Percentiles rank a stretch among this genome's conserved stretches.
Evolutionary conservation across 2,797 vertebrate genomes (phyloP).

Genomic region (Lacerta bilineata): DNA sequence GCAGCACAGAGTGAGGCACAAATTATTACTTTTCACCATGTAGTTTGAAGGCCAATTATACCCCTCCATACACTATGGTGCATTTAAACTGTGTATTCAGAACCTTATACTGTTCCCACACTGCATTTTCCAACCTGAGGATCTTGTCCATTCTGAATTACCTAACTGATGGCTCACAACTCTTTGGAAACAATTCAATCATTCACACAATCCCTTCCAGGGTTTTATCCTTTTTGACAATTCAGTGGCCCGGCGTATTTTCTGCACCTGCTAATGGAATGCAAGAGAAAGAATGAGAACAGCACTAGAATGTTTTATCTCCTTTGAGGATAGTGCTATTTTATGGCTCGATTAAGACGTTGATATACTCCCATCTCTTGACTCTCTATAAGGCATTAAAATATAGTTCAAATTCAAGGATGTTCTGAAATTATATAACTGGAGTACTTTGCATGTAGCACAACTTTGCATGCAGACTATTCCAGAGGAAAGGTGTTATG

Average conservation of each 20-base stretch:
- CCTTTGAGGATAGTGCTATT: too few relatives aligned
- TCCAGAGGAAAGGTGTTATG: background rate
- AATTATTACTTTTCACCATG: background rate
- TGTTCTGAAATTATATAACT: too few relatives aligned
- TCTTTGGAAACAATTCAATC: background rate
- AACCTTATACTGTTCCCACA: background rate
- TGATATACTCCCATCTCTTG: too few relatives aligned
- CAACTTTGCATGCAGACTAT: too few relatives aligned
- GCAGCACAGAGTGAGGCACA: background rate
- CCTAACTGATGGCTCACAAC: background rate
- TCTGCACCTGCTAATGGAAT: too few relatives aligned
- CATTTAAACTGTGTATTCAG: background rate
- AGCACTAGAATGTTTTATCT: too few relatives aligned
- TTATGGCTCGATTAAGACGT: too few relatives aligned
- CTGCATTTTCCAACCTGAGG: background rate
- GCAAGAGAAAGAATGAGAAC: too few relatives aligned
- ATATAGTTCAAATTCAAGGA: too few relatives aligned
- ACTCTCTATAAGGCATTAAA: too few relatives aligned
- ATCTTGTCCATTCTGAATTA: background rate
- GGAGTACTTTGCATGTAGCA: too few relatives aligned
- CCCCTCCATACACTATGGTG: background rate
- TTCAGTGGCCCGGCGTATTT: too few relatives aligned
- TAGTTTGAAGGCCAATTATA: background rate
- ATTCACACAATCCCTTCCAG: background rate
- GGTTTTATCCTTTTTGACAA: background rate